phyloP scores from a whole-genome alignment of 2,113 vertebrate genomes.

The Pimephales promelas region DNA sequence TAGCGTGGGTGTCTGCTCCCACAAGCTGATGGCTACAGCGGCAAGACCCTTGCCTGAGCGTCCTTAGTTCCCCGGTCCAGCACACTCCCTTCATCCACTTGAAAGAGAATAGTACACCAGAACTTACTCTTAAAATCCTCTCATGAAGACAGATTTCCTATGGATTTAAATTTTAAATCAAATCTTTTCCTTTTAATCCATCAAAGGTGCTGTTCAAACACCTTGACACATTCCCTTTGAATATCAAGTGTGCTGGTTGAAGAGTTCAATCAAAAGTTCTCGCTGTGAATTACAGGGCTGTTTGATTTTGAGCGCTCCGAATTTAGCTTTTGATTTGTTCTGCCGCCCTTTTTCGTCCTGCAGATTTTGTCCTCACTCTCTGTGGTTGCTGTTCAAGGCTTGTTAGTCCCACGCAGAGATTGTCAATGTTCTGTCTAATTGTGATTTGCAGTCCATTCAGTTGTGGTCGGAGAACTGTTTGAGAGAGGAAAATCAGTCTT shows the following conservation, averaged over 20 bases:
- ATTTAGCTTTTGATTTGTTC: slow-evolving; percentile 28
- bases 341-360: background rate
- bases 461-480: background rate
- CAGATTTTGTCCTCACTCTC: background rate
- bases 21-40: slow-evolving; percentile 49
- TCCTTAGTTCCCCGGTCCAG: slow-evolving; percentile 61
- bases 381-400: slow-evolving; percentile 14
- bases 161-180: slow-evolving; percentile 56
- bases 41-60: slow-evolving; percentile 52
- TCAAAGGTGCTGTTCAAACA: slow-evolving; percentile 55
- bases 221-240: slow-evolving; percentile 49
- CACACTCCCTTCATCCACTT: slow-evolving; percentile 38
- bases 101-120: slow-evolving; percentile 48
- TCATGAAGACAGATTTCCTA: slow-evolving; percentile 51
- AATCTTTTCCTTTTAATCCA: slow-evolving; percentile 56
- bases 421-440: slow-evolving; percentile 11
- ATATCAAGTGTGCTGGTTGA: slow-evolving; percentile 45
- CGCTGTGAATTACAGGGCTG: slow-evolving; percentile 36
- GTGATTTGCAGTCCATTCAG: slow-evolving; percentile 19
- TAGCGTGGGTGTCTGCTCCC: slow-evolving; percentile 52
- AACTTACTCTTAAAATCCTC: slow-evolving; percentile 34
- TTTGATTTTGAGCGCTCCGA: slow-evolving; percentile 45
- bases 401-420: slow-evolving; percentile 16
- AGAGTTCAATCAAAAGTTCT: slow-evolving; percentile 41
- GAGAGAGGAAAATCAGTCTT: background rate